A percentile compares a stretch with the other conserved stretches of the same genome.
These are phyloP conservation scores for Falco concolor DNA, from an alignment of 2,797 vertebrate species.

Conservation along the genomic window DNA sequence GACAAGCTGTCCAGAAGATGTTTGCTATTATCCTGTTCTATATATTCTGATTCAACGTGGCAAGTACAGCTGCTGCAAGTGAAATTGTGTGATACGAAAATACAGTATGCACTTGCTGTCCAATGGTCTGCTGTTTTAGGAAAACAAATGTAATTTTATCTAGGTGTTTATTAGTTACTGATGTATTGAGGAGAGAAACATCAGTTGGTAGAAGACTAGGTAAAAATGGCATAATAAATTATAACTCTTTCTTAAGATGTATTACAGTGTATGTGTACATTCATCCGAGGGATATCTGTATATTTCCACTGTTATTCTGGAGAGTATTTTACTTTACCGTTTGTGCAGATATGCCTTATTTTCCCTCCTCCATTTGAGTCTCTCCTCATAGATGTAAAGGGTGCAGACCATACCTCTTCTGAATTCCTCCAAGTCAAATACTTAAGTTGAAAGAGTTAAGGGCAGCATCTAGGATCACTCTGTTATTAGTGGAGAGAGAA, in stretches of 20 bases:
- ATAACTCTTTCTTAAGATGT: not conserved
- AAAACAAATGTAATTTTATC: not conserved
- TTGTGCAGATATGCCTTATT: not conserved
- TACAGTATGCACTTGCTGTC: not conserved
- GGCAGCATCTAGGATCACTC: not conserved
- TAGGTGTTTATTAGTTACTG: not conserved
- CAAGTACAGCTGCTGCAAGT: not conserved
- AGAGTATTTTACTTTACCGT: not conserved
- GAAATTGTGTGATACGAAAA: not conserved
- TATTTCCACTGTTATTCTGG: not conserved
- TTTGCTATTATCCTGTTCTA: not conserved
- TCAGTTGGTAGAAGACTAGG: not conserved
- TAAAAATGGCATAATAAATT: not conserved
- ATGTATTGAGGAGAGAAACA: not conserved
- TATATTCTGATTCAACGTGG: not conserved
- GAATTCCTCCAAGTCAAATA: not conserved
- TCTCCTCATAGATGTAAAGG: not conserved
- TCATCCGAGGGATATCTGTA: not conserved
- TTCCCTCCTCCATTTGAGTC: not conserved
- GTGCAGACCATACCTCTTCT: not conserved
- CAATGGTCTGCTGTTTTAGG: not conserved
- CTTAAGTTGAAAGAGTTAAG: not conserved
- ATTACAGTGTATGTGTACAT: not conserved
- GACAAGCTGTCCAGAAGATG: not conserved
- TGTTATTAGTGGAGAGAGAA: not conserved